Percentiles rank a stretch among this genome's conserved stretches.
Evolutionary conservation across 2,888 invertebrate genomes (phyloP).

Genomic region (Prenolepis imparis): DNA sequence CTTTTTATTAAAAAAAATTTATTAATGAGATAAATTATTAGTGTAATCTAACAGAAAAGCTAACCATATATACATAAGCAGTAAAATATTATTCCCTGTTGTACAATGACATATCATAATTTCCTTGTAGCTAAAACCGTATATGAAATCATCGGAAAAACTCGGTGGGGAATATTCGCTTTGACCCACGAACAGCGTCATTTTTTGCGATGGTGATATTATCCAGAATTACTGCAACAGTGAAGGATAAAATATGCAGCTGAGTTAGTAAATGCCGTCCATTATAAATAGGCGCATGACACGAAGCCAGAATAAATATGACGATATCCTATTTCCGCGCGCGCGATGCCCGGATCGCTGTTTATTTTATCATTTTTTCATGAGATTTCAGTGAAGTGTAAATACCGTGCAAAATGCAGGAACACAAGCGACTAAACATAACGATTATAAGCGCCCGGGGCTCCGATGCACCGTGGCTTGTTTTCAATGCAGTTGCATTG

Average conservation of each 20-base stretch:
- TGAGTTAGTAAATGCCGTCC: conserved; percentile 73
- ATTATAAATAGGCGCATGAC: conserved; percentile 76
- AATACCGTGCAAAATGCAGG: conserved; percentile 77
- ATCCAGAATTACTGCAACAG: conserved; percentile 46
- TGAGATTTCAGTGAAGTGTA: conserved; percentile 77
- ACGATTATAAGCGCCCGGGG: conserved; percentile 78
- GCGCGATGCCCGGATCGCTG: conserved; percentile 63
- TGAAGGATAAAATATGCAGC: conserved; percentile 50
- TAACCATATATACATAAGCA: conserved; percentile 7
- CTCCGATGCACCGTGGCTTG: conserved; percentile 70
- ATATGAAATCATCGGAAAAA: conserved; percentile 44
- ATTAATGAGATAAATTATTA: conserved; percentile 6
- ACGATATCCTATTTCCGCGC: conserved; percentile 72
- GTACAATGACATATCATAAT: conserved; percentile 20
- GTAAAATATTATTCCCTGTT: conserved; percentile 25
- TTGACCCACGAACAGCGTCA: conserved; percentile 42
- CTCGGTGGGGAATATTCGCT: conserved; percentile 37
- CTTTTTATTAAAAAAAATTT: not conserved
- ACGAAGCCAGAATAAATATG: conserved; percentile 78
- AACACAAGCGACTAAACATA: conserved; percentile 78
- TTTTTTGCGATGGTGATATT: conserved; percentile 43
- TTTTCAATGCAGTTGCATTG: conserved; percentile 76
- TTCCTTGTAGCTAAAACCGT: conserved; percentile 7
- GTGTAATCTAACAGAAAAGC: not conserved
- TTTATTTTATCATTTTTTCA: conserved; percentile 78